phyloP scores from a whole-genome alignment of 53 echinoderm and acorn worm genomes.

The Pentamera pediparva region DNA sequence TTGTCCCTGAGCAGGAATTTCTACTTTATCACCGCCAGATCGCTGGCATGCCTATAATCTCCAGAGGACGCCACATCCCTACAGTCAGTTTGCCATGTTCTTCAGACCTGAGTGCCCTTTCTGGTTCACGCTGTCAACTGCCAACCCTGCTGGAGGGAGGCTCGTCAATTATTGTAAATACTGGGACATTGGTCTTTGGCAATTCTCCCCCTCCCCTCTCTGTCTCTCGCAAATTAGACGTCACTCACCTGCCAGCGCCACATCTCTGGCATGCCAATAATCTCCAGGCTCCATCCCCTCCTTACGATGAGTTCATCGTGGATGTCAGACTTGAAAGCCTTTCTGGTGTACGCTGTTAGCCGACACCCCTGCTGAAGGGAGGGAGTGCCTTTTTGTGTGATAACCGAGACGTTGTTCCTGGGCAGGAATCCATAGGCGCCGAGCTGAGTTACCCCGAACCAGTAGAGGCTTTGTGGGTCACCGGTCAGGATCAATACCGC shows the following conservation, averaged over 20 bases:
- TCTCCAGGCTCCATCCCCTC: neutral
- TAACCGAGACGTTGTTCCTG: neutral
- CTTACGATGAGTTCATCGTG: neutral
- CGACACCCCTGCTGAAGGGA: slow-evolving; percentile 2
- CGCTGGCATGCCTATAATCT: too few species aligned
- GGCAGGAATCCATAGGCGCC: slow-evolving; percentile 4
- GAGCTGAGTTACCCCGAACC: slow-evolving; percentile 13
- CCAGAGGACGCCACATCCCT: too few species aligned
- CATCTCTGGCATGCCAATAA: slow-evolving; percentile 21
- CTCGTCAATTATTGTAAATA: too few species aligned
- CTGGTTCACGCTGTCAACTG: too few species aligned
- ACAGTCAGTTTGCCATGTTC: too few species aligned
- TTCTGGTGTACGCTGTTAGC: neutral
- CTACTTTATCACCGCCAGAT: too few species aligned
- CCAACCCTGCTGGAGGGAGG: too few species aligned
- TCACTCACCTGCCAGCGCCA: slow-evolving; percentile 6
- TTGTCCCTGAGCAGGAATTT: too few species aligned
- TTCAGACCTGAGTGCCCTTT: too few species aligned
- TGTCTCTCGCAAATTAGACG: too few species aligned
- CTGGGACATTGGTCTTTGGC: too few species aligned
- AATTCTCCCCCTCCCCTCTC: too few species aligned
- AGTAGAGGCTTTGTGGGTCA: slow-evolving; percentile 10
- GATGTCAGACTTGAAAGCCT: neutral
- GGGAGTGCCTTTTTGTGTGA: neutral
- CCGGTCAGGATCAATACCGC: neutral